Base-by-base conservation (phyloP, 2,113 vertebrate species). In the Gavia stellata region DNA sequence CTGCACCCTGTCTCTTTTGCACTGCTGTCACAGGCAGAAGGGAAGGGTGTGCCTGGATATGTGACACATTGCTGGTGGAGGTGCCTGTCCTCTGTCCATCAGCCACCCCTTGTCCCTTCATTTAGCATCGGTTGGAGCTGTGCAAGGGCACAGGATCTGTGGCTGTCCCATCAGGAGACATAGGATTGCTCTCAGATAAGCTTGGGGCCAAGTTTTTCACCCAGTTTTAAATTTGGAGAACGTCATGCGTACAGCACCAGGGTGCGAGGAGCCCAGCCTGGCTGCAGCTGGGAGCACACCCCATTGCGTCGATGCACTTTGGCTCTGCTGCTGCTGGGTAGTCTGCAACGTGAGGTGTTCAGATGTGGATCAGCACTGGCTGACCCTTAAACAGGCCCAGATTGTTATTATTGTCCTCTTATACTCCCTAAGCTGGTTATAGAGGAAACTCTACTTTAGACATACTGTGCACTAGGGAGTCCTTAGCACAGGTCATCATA, bases 391-490 rank as follows among this genome's bases (percentile, higher is more conserved):
- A 58, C 58, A 86, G 66, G 38, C 44, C 52, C 26, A 49, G 56
- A 28, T 71, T 95, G 44, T 70, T 96, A 16, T 90, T 88, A 63
- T 53, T 90, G 34, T 95, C 68, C 20, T 84, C 47, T 66, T 96
- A 83, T 85, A 36, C 56, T 66, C 56, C 24, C n/a, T 87, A 84
- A 94, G 59, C 56, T 92, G 61, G 44, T 58, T 81, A 38, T 28
- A 72, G 86, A 86, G 61, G 53, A 88, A 90, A 55, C 63, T 83
- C 58, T 50, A 12, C 71, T 91, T 88, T 14, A 88, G 79, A 81
- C 21, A 13, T 29, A 3, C 58, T 0, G 0, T 42, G 59, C 0
- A 3, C 38, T 56, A 45, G 58, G 42, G 49, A 70, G 52, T 52
- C 80, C 56, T 47, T 29, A 70, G 81, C 79, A 36, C 31, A 52